phyloP scores from a whole-genome alignment of 2,888 invertebrate species.

The Luperina nickerlii region DNA sequence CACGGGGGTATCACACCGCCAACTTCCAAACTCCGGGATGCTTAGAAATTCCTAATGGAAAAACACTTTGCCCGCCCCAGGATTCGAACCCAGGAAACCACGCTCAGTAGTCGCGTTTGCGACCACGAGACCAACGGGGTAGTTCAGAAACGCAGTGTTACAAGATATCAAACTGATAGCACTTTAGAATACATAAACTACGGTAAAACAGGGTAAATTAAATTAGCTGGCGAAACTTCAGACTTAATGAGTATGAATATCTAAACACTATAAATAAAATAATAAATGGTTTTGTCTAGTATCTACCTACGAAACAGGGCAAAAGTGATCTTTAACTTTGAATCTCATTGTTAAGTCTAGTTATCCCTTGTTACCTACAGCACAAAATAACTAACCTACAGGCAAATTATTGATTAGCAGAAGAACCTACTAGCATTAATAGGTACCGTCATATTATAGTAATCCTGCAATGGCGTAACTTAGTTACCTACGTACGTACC shows the following conservation, averaged over 20 bases:
- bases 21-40: no score
- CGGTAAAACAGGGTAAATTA: not conserved
- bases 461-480: not conserved
- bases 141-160: not conserved
- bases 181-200: not conserved
- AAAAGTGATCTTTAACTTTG: not conserved
- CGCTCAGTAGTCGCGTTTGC: no score
- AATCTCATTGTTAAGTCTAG: not conserved
- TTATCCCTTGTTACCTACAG: not conserved
- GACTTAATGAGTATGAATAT: not conserved
- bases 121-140: no score
- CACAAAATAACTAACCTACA: no score
- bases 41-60: no score
- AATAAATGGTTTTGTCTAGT: no score
- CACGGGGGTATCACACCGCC: no score
- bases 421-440: not conserved
- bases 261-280: not conserved
- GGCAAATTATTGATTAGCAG: not conserved
- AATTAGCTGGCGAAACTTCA: not conserved
- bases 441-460: not conserved
- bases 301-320: not conserved
- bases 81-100: no score
- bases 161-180: conserved; percentile 7
- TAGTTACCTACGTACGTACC: not conserved
- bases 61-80: no score